Percentiles rank a stretch among this genome's conserved stretches.
These are phyloP conservation scores for Dichetophora obliterata DNA, from an alignment of 2,888 invertebrate species.

Conservation along the genomic window DNA sequence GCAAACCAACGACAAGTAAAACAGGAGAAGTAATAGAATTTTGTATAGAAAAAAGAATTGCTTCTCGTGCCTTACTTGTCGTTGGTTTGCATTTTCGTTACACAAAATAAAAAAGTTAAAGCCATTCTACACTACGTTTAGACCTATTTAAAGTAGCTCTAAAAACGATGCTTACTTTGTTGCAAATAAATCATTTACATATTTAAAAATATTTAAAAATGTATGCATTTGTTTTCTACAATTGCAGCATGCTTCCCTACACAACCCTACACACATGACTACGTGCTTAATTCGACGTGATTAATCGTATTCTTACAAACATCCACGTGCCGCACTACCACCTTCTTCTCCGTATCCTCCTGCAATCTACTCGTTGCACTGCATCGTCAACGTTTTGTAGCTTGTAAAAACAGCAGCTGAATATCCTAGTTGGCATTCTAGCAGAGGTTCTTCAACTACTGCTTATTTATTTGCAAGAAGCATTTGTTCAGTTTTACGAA, in stretches of 20 bases:
- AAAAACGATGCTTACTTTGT: background rate
- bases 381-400: background rate
- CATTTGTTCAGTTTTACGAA: background rate
- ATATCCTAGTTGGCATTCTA: background rate
- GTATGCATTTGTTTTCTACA: slow-evolving; percentile 2
- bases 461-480: background rate
- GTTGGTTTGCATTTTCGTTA: no score
- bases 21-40: no score
- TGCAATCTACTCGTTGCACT: background rate
- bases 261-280: slow-evolving; percentile 51
- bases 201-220: background rate
- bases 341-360: background rate
- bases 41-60: no score
- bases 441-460: slow-evolving; percentile 17
- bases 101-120: no score
- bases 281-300: slow-evolving; percentile 54
- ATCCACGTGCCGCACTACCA: background rate
- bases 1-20: no score
- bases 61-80: no score
- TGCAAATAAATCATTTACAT: slow-evolving; percentile 10
- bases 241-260: slow-evolving; percentile 23
- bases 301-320: slow-evolving; percentile 45
- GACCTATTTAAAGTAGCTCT: no score
- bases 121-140: no score
- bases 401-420: background rate